Base-by-base conservation (phyloP, 1,140 invertebrate species). In the Leptoteleia sp. region DNA sequence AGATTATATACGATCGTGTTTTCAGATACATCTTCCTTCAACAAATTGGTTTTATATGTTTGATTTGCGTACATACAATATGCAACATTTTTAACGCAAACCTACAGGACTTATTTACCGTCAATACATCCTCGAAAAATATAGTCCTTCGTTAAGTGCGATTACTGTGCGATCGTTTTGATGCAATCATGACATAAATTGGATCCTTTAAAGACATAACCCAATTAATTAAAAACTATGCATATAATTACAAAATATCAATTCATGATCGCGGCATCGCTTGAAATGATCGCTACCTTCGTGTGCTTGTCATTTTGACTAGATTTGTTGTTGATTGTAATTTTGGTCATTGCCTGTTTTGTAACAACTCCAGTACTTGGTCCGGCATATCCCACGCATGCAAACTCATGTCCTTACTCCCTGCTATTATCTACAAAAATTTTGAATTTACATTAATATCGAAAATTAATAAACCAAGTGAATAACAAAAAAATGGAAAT, bases 301-400 rank as follows among this genome's bases (percentile, higher is more conserved):
- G 65, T 42, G 31, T 64, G 22, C 25, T 62, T 11, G 11, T 52
- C 33, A 7, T 33, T 65, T 3, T 83, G 81, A 84, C 83, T 84
- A 84, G 84, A 83, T 77, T 84, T 13, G 31, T 59, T n/a, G 47
- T 50, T 22, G 61, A 19, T 29, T 75, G 40, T 43, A 38, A 17
- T 50, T 57, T 71, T 33, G 29, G 37, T 76, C 76, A 76, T 67
- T 42, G 75, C 27, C 61, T 42, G 27, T 70, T 76, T 61, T 81
- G 54, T 3, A 87, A 55, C 25, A 85, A 19, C 16, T 82, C 68
- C 73, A 76, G 80, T 29, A 91, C 90, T 90, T 90, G 89, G 82
- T 84, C 81, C 9, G 92, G 91, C 86, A 92, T 91, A 52, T 90
- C 12, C 12, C 7, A 40, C 6, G 7, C 13, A 17, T 40, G 7